Evolutionary conservation across 2,113 vertebrate genomes (phyloP).

Genomic region (Etia nguti): DNA sequence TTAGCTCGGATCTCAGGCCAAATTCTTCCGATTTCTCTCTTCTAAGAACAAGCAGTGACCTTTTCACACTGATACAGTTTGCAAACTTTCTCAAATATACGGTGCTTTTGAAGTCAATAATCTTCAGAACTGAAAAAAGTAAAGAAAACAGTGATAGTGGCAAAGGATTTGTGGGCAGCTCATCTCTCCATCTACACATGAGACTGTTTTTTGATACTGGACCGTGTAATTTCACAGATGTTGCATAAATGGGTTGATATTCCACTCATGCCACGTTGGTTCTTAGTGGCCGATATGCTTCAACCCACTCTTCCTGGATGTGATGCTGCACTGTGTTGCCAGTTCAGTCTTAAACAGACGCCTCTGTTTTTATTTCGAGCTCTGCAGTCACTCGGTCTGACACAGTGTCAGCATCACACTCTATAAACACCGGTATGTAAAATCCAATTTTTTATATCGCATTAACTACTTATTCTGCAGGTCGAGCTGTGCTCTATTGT

Average conservation of each 20-base stretch:
- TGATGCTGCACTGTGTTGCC: background rate
- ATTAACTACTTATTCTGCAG: background rate
- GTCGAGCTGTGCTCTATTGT: background rate
- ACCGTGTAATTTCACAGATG: background rate
- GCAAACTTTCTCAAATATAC: background rate
- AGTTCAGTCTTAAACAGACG: background rate
- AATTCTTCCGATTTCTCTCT: background rate
- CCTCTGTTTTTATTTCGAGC: background rate
- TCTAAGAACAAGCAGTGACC: background rate
- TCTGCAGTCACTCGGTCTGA: background rate
- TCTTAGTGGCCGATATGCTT: background rate
- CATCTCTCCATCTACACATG: background rate
- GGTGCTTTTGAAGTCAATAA: background rate
- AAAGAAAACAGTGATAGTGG: background rate
- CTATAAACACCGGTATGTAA: background rate
- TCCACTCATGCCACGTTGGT: background rate
- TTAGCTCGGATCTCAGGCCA: background rate
- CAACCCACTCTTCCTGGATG: background rate
- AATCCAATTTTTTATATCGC: background rate
- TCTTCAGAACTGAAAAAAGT: background rate
- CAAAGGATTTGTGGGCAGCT: background rate
- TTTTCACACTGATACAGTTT: slow-evolving; percentile 12
- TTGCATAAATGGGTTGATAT: background rate
- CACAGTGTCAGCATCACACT: background rate
- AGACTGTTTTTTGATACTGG: accelerated